Conservation (phyloP, 2,888 invertebrate genomes). For the Phyllotreta striolata region DNA sequence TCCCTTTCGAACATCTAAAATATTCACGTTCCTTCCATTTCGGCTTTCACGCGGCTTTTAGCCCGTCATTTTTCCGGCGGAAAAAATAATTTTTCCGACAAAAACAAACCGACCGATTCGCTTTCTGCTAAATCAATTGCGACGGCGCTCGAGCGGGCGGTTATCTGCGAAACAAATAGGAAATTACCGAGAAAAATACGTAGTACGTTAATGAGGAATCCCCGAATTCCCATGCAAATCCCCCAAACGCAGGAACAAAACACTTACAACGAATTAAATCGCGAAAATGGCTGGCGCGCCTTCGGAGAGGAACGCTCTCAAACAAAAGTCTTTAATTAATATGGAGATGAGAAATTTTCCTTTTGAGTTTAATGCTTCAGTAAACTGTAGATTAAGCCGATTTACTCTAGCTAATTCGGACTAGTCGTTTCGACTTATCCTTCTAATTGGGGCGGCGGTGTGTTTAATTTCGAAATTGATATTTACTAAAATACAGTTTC, state of each 20-base stretch:
- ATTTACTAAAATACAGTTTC: background rate
- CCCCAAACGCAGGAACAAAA: background rate
- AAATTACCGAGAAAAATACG: too few species aligned
- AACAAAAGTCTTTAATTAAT: slow-evolving; percentile 14
- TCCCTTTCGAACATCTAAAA: too few species aligned
- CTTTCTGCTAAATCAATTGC: too few species aligned
- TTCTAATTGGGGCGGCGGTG: background rate
- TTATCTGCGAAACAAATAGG: too few species aligned
- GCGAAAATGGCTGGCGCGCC: slow-evolving; percentile 5
- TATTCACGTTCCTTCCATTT: too few species aligned
- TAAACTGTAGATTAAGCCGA: slow-evolving; percentile 12
- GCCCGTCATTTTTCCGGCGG: too few species aligned
- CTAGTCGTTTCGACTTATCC: slow-evolving; percentile 5
- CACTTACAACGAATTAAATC: slow-evolving; percentile 7
- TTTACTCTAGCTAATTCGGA: background rate
- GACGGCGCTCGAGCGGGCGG: too few species aligned
- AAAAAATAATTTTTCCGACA: too few species aligned
- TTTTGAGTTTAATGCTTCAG: background rate
- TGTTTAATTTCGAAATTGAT: background rate
- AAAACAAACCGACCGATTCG: too few species aligned
- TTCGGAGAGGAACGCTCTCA: background rate
- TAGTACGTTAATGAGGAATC: too few species aligned
- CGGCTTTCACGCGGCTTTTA: too few species aligned
- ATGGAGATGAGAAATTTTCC: slow-evolving; percentile 14
- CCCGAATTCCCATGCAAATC: background rate